Evolutionary conservation across 2,888 invertebrate species (phyloP), one percentile per base, ranked within the genome.

Genomic region (Frankliniella fusca): DNA sequence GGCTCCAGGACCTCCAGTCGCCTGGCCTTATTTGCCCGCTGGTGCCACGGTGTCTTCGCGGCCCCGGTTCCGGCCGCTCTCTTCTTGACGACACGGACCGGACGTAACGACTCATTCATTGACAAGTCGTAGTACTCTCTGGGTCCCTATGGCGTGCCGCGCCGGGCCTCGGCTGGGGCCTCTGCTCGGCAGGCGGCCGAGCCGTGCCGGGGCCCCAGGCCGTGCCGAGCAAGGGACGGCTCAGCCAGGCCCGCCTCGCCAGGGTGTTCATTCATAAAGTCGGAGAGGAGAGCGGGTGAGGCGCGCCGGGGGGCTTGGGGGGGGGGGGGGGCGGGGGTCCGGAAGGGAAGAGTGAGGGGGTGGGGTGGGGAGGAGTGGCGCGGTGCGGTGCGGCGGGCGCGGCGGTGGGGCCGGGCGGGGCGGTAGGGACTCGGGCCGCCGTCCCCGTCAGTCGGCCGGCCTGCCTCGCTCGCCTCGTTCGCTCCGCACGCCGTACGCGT

Each of bases 261-360:
- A 54, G 15, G 54, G 54, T 18, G 70, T 76, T 76, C 70, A 76
- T 76, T 76, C 70, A 76, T 76, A 76, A 76, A 76, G 23, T 61
- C 70, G 10, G 70, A 27, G 70, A 12, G 70, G 70, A 23, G 70
- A 27, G 70, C 10, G 27, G 27, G 70, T 12, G 70, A n/a, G 70
- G 70, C 70, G 65, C 20, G 70, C 70, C 11, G 70, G 70, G n/a
- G 70, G 9, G 70, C 38, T 38, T 2, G 70, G 27, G 70, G 8
- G 9, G 70, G 27, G 70, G 8, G 9, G 70, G 10, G n/a, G 61
- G 70, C 9, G 27, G 70, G 23, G 27, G 70, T 27, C 70, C 70
- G 70, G 70, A 76, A 76, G 70, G 27, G 27, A n/a, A n/a, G n/a
- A 27, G 70, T n/a, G 70, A 27, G 27, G 70, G 70, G 70, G 27